phyloP scores from a whole-genome alignment of 2,113 vertebrate species.

The Drymodes brunneopygia region DNA sequence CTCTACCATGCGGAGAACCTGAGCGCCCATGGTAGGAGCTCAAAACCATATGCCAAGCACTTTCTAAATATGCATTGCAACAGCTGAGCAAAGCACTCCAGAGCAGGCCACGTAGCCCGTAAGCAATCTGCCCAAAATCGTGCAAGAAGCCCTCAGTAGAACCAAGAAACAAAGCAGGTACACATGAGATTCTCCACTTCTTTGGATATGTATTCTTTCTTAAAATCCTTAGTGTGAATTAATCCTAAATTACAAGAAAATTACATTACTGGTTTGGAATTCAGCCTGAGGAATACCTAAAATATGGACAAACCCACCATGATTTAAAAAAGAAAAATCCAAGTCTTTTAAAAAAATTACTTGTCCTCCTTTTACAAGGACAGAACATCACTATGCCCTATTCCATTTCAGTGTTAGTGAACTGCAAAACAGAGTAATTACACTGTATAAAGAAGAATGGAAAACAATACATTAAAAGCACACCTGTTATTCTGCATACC shows the following conservation, averaged over 20 bases:
- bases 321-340: background rate
- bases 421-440: background rate
- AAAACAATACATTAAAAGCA: background rate
- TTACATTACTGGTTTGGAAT: background rate
- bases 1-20: background rate
- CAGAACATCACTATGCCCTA: background rate
- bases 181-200: background rate
- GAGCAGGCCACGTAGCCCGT: background rate
- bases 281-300: background rate
- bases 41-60: background rate
- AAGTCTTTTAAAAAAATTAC: background rate
- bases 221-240: background rate
- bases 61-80: background rate
- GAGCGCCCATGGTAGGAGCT: background rate
- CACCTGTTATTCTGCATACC: background rate
- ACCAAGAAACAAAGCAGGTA: background rate
- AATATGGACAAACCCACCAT: background rate
- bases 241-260: background rate
- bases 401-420: background rate
- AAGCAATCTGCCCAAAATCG: background rate
- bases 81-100: background rate
- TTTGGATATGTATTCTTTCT: background rate
- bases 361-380: background rate
- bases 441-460: background rate
- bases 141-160: background rate